Evolutionary conservation across 2,888 invertebrate species (phyloP), one percentile per base, ranked within the genome.

Genomic region (Crossocerus cetratus): DNA sequence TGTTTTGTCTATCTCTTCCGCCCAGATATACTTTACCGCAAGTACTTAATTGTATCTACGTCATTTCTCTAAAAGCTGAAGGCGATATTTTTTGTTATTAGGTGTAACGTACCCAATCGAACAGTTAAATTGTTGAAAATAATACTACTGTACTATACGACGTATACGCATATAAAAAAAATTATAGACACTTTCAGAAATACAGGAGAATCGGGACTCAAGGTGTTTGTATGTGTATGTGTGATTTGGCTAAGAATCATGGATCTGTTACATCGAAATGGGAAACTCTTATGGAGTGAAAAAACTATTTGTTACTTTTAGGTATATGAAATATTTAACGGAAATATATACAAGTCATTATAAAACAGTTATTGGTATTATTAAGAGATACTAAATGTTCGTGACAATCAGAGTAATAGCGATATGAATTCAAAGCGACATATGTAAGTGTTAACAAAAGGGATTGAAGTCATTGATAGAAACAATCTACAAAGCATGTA

Each of bases 401-500:
- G 32, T 32, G 8, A 32, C 32, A 8, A 11, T 32, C 32, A 8
- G 32, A 32, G 32, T 32, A 32, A 32, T 32, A 32, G 32, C 32
- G 11, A 32, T 32, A 32, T 32, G 32, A 32, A 32, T 32, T 32
- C 32, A 32, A 32, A 32, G 32, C 32, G 8, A 32, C 32, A 32
- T 32, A 32, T 32, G 11, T 32, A 32, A 5, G 32, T 32, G 32
- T 56, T 56, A 56, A 20, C 58, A 49, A 49, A 13, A 20, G 32
- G 32, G 32, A 32, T 32, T 32, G 32, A 32, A 32, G 32, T 32
- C 43, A 66, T 42, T 23, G 72, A 68, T 70, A 65, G 60, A 67
- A 70, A 65, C 63, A 62, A 61, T 74, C 70, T 68, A 67, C 70
- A 65, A 74, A 68, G 69, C 69, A 74, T 72, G 59, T 64, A 60